Percentiles rank a stretch among this genome's conserved stretches.
Evolutionary conservation across 2,888 invertebrate species (phyloP).

Genomic region (Anthophora plumipes): DNA sequence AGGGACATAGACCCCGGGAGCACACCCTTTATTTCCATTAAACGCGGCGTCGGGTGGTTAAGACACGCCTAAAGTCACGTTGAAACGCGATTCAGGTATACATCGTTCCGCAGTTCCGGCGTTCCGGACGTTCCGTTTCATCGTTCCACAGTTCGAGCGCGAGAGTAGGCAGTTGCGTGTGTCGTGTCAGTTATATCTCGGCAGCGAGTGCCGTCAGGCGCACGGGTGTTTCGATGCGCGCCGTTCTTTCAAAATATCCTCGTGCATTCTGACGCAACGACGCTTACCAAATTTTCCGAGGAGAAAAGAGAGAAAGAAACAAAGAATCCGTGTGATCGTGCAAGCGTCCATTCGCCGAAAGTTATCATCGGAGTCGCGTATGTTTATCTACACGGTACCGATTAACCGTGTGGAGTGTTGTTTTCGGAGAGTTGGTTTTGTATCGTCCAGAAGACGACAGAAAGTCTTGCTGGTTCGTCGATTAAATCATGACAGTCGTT

Average conservation of each 20-base stretch:
- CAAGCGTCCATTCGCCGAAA: too few relatives aligned
- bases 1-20: conserved; percentile 10
- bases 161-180: conserved; percentile 76
- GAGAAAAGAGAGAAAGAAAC: too few relatives aligned
- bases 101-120: conserved; percentile 67
- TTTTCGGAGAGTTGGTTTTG: neutral
- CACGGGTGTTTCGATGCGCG: conserved; percentile 64
- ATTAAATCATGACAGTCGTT: conserved; percentile 47
- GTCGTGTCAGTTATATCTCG: conserved; percentile 83
- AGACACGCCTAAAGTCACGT: conserved; percentile 55
- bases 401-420: neutral
- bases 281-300: neutral
- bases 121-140: conserved; percentile 72
- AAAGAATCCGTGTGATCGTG: too few relatives aligned
- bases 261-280: conserved; percentile 22
- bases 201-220: conserved; percentile 82
- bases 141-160: conserved; percentile 70
- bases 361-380: neutral
- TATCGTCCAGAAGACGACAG: conserved; percentile 1
- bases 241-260: conserved; percentile 47
- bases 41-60: conserved; percentile 44
- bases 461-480: conserved; percentile 6
- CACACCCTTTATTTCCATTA: conserved; percentile 50
- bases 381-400: neutral
- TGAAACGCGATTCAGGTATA: conserved; percentile 62